phyloP scores from a whole-genome alignment of 2,797 vertebrate species.

The Pipistrellus pipistrellus region DNA sequence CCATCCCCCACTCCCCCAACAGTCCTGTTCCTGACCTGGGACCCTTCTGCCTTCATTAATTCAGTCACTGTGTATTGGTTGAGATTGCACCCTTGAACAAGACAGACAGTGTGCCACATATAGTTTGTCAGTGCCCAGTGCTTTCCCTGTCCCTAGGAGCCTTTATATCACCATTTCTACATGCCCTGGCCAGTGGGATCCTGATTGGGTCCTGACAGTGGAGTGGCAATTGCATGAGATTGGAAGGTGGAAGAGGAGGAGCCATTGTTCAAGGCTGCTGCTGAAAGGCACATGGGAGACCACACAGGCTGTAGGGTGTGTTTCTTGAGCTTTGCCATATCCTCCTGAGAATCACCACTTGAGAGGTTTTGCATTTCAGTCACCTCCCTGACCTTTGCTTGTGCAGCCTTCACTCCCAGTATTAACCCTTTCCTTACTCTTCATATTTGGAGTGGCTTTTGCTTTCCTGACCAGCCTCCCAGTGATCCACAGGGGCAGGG shows the following conservation, averaged over 20 bases:
- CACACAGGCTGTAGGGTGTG: neutral
- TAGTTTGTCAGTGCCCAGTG: neutral
- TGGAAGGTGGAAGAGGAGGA: neutral
- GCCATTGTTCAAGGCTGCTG: neutral
- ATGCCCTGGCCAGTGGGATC: neutral
- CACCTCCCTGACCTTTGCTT: neutral
- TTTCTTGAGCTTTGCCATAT: neutral
- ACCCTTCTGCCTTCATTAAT: neutral
- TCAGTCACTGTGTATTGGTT: neutral
- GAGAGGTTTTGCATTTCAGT: neutral
- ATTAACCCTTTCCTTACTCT: neutral
- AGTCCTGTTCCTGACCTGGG: neutral
- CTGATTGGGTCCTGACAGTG: neutral
- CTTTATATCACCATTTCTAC: neutral
- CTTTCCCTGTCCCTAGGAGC: neutral
- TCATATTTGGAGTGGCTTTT: neutral
- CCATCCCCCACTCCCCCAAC: neutral
- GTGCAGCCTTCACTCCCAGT: neutral
- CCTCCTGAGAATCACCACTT: too few species aligned
- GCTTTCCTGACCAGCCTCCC: neutral
- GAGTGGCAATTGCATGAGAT: neutral
- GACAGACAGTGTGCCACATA: neutral
- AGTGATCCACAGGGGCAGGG: neutral
- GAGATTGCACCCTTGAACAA: neutral
- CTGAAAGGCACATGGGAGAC: neutral